These are phyloP conservation scores for Drosophila nigricruria DNA, from an alignment of 2,888 invertebrate genomes.

Conservation along the genomic window DNA sequence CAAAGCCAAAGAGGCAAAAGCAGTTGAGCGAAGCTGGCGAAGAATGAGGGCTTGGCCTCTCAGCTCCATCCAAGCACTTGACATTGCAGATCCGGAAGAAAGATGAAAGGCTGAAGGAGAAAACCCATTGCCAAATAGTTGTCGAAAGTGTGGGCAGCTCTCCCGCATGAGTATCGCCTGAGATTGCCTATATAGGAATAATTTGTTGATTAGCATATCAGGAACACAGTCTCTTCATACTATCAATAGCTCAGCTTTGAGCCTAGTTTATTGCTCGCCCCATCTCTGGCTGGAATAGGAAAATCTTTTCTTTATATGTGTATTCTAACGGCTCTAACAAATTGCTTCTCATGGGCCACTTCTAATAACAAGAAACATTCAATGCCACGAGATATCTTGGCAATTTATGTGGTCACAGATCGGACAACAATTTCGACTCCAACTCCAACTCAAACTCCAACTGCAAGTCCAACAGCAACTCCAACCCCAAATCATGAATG, in stretches of 20 bases:
- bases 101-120: constrained; percentile 22
- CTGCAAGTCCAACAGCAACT: no score
- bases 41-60: constrained; percentile 36
- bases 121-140: constrained; percentile 10
- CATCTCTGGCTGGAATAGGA: neutral
- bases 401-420: constrained; percentile 67
- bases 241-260: neutral
- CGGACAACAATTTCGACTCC: constrained; percentile 16
- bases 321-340: constrained; percentile 61
- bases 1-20: constrained; percentile 20
- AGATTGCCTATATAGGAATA: neutral
- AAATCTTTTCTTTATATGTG: constrained; percentile 31
- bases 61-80: constrained; percentile 33
- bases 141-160: constrained; percentile 10
- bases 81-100: constrained; percentile 24
- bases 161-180: neutral
- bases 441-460: no score
- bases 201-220: constrained; percentile 6
- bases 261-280: neutral
- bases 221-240: neutral
- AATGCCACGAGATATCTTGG: constrained; percentile 59
- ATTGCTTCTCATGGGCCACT: constrained; percentile 73
- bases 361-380: constrained; percentile 75
- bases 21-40: neutral
- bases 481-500: constrained; percentile 67